Evolutionary conservation across 2,888 invertebrate species (phyloP), one percentile per base, ranked within the genome.

Genomic region (Slavum lentiscoides): DNA sequence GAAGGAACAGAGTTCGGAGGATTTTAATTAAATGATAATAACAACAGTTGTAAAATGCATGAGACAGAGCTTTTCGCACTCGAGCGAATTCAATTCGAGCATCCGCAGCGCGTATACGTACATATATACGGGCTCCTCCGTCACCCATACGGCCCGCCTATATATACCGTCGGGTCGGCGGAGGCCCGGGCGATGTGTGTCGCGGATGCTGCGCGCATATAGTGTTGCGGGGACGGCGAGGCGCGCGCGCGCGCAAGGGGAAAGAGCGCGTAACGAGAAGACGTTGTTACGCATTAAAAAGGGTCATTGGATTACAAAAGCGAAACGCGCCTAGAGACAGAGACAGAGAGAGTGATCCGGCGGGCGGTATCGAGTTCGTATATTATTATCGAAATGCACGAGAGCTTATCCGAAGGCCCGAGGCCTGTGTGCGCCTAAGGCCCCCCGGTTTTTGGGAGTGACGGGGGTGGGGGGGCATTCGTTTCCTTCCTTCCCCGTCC

Each of bases 21-120:
- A 80, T 80, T 80, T 80, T 80, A 80, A 80, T 80, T 80, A 80
- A 80, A 80, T 80, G 77, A 80, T 80, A 80, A 80, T 80, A 80
- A 80, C 77, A 80, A 80, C 77, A 80, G 77, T 80, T 80, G 77
- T 80, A 80, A 80, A 80, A 80, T 23, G 77, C 70, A 72, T 37
- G 77, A 80, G 77, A 80, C 77, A 80, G 77, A 80, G 77, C 77
- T 80, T 80, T 80, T 80, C 77, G 77, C 77, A 80, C 77, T 80
- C 70, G 77, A 80, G 70, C 70, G 77, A 80, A 64, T 80, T 80
- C 77, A 80, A 80, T 80, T 80, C 77, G 77, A 70, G 30, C 77
- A 37, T 39, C 77, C 55, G 68, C 21, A 17, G 58, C 67, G 43
- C 9, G n/a, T n/a, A n/a, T n/a, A n/a, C n/a, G n/a, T n/a, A n/a